Percentiles rank a stretch among this genome's conserved stretches.
Evolutionary conservation across 1,140 invertebrate genomes (phyloP).

Genomic region (Colletes gigas): DNA sequence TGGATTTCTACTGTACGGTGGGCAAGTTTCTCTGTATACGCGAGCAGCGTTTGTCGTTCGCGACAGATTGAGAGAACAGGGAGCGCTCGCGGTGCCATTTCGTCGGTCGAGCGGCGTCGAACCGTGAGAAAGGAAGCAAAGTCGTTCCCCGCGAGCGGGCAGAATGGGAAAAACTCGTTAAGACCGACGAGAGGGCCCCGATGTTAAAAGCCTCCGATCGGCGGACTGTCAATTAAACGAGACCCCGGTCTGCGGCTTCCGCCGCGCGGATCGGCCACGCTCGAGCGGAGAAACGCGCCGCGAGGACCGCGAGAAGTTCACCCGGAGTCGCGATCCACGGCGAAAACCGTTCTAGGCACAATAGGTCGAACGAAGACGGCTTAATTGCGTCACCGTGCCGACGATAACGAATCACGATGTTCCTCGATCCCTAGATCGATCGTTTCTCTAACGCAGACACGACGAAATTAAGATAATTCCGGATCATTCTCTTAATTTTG

Average conservation of each 20-base stretch:
- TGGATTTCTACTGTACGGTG: too few relatives aligned
- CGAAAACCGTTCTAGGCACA: not conserved
- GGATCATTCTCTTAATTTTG: too few relatives aligned
- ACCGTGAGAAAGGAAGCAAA: slow-evolving; percentile 59
- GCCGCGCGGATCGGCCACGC: not conserved
- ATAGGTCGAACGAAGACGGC: slow-evolving; percentile 1
- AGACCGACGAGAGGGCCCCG: slow-evolving; percentile 12
- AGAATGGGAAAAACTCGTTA: slow-evolving; percentile 57
- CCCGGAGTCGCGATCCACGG: not conserved
- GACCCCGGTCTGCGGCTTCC: not conserved
- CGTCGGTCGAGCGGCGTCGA: slow-evolving; percentile 31
- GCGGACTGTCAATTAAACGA: slow-evolving; percentile 41
- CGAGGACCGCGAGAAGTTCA: not conserved
- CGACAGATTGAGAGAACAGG: too few relatives aligned
- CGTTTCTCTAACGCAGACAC: not conserved
- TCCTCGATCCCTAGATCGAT: not conserved
- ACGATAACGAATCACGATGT: slow-evolving; percentile 33
- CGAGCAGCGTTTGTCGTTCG: too few relatives aligned
- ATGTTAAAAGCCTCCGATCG: slow-evolving; percentile 28
- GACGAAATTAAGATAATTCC: too few relatives aligned
- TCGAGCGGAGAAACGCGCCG: not conserved
- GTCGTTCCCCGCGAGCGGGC: slow-evolving; percentile 22
- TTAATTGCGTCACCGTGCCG: slow-evolving; percentile 14
- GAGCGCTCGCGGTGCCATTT: slow-evolving; percentile 25
- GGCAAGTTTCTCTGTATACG: too few relatives aligned